Base-by-base conservation (phyloP, 2,888 invertebrate genomes). In the Tenthredo livida region DNA sequence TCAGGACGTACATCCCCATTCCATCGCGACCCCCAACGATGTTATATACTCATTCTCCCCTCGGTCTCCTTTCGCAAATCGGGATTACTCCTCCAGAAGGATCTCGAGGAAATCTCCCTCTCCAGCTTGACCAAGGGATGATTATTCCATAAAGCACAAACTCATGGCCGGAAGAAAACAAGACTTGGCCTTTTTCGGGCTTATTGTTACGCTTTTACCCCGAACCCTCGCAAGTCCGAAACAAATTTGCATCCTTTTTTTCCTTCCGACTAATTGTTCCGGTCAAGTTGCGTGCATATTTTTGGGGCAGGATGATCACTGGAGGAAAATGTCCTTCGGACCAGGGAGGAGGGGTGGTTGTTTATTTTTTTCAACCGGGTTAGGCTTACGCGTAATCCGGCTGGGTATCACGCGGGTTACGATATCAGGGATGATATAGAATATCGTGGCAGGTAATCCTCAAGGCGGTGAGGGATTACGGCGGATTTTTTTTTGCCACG, bases 381-480 rank as follows among this genome's bases (percentile, higher is more conserved):
- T 61, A 0, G 12, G 25, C 9, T 61, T 54, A 54, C 7, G 7
- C 61, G 10, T 61, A 21, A 25, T 37, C 33, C 37, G 37, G 25
- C 12, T n/a, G 9, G 37, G 37, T 78, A 80, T 85, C 85, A 82
- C 80, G 85, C 77, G 84, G 87, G 88, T 88, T 88, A 89, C 86
- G 88, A 88, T 90, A 90, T 89, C 87, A 88, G 86, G 87, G 86
- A 87, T 88, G 89, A 89, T 89, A 88, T 89, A 90, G 89, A 88
- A 90, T 90, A 89, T 65, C 58, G 37, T 21, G 85, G 85, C 61
- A 82, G 85, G 85, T 86, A 87, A 84, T 82, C 80, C 47, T 77
- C 73, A 84, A 84, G 86, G 73, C 89, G 89, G 89, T 88, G 89
- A 90, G 91, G 91, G 92, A 92, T 91, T 92, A 92, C 90, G 91